A percentile compares a stretch with the other conserved stretches of the same genome.
Conservation (phyloP, 2,797 vertebrate genomes). For the Xiphophorus birchmanni region DNA sequence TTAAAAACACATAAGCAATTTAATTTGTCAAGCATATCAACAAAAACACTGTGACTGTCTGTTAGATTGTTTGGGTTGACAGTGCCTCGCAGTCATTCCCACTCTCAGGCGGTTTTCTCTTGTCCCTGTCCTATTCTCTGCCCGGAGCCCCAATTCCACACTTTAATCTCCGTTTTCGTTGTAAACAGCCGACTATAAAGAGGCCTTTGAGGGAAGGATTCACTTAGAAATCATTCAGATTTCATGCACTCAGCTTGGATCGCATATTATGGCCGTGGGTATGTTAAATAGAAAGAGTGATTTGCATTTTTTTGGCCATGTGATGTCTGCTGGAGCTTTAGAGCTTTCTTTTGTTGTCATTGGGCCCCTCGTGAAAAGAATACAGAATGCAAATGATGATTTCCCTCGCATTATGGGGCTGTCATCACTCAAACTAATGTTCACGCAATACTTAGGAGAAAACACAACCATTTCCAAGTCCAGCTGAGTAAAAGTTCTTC, state of each 20-base stretch:
- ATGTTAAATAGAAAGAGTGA: constrained; percentile 47
- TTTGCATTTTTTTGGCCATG: constrained; percentile 62
- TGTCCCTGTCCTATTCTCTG: constrained; percentile 50
- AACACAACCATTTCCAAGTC: constrained; percentile 5
- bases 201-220: constrained; percentile 71
- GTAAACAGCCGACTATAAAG: constrained; percentile 69
- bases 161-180: constrained; percentile 60
- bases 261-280: constrained; percentile 56
- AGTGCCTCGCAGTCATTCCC: constrained; percentile 40
- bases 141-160: constrained; percentile 40
- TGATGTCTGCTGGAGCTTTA: constrained; percentile 39
- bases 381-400: constrained; percentile 55
- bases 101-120: constrained; percentile 45
- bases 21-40: constrained; percentile 61
- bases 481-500: neutral
- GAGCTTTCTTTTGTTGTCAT: constrained; percentile 44
- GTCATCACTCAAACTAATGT: constrained; percentile 27
- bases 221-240: constrained; percentile 73
- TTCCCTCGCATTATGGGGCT: constrained; percentile 36
- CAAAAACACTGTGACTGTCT: constrained; percentile 58
- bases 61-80: constrained; percentile 44
- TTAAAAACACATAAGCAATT: constrained; percentile 65
- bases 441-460: constrained; percentile 9
- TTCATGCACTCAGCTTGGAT: constrained; percentile 65
- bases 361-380: constrained; percentile 33